These are phyloP conservation scores for Myanophis thanlyinensis DNA, from an alignment of 2,113 vertebrate species.

Conservation along the genomic window DNA sequence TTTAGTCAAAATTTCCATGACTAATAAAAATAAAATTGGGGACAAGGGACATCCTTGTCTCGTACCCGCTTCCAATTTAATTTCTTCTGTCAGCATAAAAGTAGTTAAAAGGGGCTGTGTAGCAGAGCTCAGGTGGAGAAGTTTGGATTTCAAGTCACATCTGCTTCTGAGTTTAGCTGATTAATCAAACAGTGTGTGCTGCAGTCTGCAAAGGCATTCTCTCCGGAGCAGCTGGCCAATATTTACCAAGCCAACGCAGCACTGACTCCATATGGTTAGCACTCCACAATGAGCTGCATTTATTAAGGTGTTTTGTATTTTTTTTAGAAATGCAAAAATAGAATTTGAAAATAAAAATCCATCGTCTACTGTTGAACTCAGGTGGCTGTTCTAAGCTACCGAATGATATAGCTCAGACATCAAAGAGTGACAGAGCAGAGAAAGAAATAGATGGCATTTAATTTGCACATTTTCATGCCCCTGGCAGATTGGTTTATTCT, in stretches of 20 bases:
- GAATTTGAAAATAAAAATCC: background rate
- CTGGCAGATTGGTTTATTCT: background rate
- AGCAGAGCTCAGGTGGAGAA: background rate
- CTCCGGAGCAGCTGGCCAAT: conserved; percentile 12
- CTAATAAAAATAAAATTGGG: no score
- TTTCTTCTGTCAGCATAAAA: no score
- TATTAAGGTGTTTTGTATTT: background rate
- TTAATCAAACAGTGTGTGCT: conserved; percentile 27
- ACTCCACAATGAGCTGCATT: background rate
- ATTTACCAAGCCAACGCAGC: conserved; percentile 7
- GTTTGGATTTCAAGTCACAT: conserved; percentile 30
- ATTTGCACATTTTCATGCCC: background rate
- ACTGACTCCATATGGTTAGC: background rate
- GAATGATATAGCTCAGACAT: background rate
- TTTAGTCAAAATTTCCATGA: no score
- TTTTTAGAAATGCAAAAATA: background rate
- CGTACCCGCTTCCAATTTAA: no score
- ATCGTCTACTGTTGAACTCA: conserved; percentile 5
- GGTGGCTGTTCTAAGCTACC: background rate
- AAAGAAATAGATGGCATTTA: background rate
- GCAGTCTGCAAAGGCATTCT: background rate
- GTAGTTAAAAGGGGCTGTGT: background rate
- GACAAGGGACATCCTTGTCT: no score
- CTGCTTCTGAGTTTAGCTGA: conserved; percentile 7
- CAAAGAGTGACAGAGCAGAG: background rate